phyloP scores from a whole-genome alignment of 2,888 invertebrate species.

The Pachliopta kotzebuea region DNA sequence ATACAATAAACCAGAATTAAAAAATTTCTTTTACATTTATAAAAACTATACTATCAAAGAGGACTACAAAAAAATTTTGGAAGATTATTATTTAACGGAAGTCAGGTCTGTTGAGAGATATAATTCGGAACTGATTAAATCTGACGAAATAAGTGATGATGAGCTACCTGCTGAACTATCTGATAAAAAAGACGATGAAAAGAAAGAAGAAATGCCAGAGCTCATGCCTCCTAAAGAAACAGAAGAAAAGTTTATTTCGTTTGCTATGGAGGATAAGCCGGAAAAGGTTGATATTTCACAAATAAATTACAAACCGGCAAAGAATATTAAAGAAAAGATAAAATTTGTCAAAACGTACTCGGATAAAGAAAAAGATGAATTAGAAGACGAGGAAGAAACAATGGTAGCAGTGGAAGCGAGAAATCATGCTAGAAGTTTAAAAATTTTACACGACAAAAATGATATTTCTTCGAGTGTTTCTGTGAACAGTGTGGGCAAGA shows the following conservation, averaged over 20 bases:
- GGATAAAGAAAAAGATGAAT: conserved; percentile 67
- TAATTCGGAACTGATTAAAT: conserved; percentile 50
- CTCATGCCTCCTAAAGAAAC: conserved; percentile 65
- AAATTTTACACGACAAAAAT: conserved; percentile 60
- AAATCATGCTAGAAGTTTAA: conserved; percentile 69
- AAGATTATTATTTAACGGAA: conserved; percentile 82
- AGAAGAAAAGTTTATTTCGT: conserved; percentile 78
- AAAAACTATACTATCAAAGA: conserved; percentile 83
- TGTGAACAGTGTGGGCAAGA: conserved; percentile 81
- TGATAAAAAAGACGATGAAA: conserved; percentile 51
- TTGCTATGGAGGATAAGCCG: conserved; percentile 72
- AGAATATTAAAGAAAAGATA: conserved; percentile 77
- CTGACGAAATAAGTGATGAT: conserved; percentile 48
- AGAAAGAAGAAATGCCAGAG: conserved; percentile 56
- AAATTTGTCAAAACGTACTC: conserved; percentile 76
- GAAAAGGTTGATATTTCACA: conserved; percentile 63
- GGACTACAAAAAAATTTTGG: conserved; percentile 79
- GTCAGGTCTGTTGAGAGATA: conserved; percentile 79
- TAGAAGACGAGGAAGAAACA: conserved; percentile 78
- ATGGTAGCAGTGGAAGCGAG: conserved; percentile 82
- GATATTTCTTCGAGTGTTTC: conserved; percentile 81
- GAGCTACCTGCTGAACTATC: conserved; percentile 55
- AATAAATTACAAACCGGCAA: conserved; percentile 63
- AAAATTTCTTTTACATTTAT: conserved; percentile 85
- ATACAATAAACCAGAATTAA: conserved; percentile 80